Evolutionary conservation across 2,113 vertebrate genomes (phyloP).

Genomic region (Tricholaema leucomelas): DNA sequence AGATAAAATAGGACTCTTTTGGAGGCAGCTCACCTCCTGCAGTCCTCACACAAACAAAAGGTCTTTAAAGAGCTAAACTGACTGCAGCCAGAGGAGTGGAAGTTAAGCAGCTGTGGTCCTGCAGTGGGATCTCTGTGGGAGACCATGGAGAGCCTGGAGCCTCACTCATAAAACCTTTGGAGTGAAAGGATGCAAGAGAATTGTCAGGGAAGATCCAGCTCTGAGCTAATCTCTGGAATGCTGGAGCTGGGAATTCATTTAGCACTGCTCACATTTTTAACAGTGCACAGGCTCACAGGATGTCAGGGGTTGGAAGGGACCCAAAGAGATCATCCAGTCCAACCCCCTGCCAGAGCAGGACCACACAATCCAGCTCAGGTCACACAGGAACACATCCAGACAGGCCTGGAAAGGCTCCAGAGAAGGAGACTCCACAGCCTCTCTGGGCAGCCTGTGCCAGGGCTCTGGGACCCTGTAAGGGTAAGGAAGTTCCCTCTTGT

Average conservation of each 20-base stretch:
- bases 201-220: background rate
- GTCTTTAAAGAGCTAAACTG: background rate
- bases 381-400: too few species aligned
- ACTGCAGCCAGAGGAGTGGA: background rate
- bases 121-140: background rate
- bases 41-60: background rate
- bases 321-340: too few species aligned
- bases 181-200: background rate
- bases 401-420: too few species aligned
- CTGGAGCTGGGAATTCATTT: background rate
- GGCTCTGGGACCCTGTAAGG: too few species aligned
- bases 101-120: background rate
- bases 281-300: background rate
- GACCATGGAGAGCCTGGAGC: background rate
- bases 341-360: too few species aligned
- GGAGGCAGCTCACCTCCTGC: conserved; percentile 18
- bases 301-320: too few species aligned
- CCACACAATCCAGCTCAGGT: too few species aligned
- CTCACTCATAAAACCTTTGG: background rate
- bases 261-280: conserved; percentile 3
- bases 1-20: conserved; percentile 32
- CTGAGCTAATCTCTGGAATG: background rate
- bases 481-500: too few species aligned
- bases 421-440: too few species aligned
- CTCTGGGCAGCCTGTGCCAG: too few species aligned